Percentiles rank a stretch among this genome's conserved stretches.
phyloP scores from a whole-genome alignment of 2,888 invertebrate genomes.

The Drosophila lacicola region DNA sequence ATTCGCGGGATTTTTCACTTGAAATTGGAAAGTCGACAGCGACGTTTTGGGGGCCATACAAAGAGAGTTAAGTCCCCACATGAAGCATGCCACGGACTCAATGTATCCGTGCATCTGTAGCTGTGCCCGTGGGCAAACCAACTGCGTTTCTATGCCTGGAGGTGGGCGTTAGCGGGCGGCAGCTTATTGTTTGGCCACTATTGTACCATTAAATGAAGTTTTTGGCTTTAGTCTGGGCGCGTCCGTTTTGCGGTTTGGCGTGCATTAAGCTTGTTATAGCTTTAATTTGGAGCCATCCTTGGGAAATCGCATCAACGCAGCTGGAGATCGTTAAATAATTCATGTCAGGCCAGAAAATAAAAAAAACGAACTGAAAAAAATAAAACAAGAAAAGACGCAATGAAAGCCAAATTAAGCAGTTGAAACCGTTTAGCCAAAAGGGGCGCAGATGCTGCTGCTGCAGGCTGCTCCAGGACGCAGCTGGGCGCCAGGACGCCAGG shows the following conservation, averaged over 20 bases:
- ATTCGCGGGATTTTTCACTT: conserved; percentile 80
- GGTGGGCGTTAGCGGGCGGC: conserved; percentile 5
- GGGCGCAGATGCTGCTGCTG: conserved; percentile 7
- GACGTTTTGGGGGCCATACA: conserved; percentile 44
- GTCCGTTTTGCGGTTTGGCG: conserved; percentile 55
- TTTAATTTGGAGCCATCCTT: conserved; percentile 74
- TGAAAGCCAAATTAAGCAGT: conserved; percentile 82
- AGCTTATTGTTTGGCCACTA: conserved; percentile 64
- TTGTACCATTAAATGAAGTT: conserved; percentile 76
- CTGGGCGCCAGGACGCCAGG: conserved; percentile 53
- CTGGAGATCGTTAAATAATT: conserved; percentile 82
- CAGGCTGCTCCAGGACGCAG: conserved; percentile 44
- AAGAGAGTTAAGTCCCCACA: conserved; percentile 74
- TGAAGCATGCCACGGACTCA: conserved; percentile 33
- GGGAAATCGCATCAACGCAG: conserved; percentile 78
- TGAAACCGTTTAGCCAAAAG: conserved; percentile 68
- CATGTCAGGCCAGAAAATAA: conserved; percentile 67
- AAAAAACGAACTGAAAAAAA: conserved; percentile 19
- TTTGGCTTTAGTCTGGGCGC: conserved; percentile 37
- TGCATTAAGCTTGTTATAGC: conserved; percentile 77
- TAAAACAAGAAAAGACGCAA: conserved; percentile 62
- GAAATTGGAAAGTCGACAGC: conserved; percentile 77
- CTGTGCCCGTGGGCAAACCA: not conserved
- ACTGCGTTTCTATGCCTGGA: too few relatives aligned
- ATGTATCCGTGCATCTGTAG: conserved; percentile 5